Percentiles rank a stretch among this genome's conserved stretches.
phyloP scores from a whole-genome alignment of 2,113 vertebrate species.

The Hiodon tergisus region DNA sequence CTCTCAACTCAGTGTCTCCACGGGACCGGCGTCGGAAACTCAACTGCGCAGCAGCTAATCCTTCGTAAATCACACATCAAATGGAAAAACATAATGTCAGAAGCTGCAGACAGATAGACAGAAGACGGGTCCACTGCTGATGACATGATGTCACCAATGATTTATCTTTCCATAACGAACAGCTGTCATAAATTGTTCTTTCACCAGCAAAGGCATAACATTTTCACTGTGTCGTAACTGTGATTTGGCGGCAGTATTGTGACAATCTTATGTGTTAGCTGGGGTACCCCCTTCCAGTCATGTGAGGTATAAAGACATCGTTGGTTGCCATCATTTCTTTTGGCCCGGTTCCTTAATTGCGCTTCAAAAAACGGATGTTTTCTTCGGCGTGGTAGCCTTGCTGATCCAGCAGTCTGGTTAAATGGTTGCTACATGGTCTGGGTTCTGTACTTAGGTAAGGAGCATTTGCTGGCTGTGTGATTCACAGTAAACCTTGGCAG shows the following conservation, averaged over 20 bases:
- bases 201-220: not conserved
- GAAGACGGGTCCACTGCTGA: constrained; percentile 12
- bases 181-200: not conserved
- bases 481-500: not conserved
- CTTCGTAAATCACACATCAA: constrained; percentile 23
- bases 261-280: not conserved
- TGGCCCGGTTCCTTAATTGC: not conserved
- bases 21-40: not conserved
- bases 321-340: not conserved
- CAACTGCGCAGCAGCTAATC: constrained; percentile 16
- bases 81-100: not conserved
- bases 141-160: not conserved
- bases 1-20: not conserved
- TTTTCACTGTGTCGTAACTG: no score
- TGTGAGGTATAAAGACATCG: no score
- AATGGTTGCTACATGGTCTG: not conserved
- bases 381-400: no score
- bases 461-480: no score
- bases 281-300: not conserved
- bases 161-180: not conserved
- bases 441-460: no score
- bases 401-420: not conserved
- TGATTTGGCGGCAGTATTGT: not conserved
- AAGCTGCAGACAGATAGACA: not conserved
- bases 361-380: not conserved